Evolutionary conservation across 2,797 vertebrate species (phyloP).

Genomic region (Scarus forsteni): DNA sequence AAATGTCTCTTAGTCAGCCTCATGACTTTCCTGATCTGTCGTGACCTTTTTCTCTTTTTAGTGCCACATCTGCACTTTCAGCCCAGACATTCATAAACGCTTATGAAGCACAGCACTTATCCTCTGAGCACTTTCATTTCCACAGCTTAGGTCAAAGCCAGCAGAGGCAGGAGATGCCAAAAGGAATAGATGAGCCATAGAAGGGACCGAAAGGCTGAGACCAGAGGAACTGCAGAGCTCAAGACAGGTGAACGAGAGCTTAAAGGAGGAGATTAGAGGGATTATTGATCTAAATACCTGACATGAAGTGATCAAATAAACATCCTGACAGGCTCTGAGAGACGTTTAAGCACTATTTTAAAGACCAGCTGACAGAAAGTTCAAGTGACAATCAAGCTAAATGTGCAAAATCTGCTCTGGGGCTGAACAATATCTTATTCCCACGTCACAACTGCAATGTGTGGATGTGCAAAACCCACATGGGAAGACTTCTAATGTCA

Average conservation of each 20-base stretch:
- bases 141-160: conserved; percentile 60
- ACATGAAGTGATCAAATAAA: conserved; percentile 34
- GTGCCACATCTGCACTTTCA: conserved; percentile 59
- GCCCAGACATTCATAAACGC: conserved; percentile 49
- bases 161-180: conserved; percentile 19
- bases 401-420: background rate
- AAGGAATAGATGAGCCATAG: conserved; percentile 33
- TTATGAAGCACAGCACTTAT: conserved; percentile 37
- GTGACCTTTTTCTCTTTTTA: conserved; percentile 38
- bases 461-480: too few relatives aligned
- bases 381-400: background rate
- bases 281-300: conserved; percentile 32
- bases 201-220: conserved; percentile 28
- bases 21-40: conserved; percentile 21
- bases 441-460: too few relatives aligned
- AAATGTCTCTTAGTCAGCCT: conserved; percentile 8
- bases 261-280: conserved; percentile 23
- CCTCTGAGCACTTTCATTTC: conserved; percentile 69
- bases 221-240: conserved; percentile 17
- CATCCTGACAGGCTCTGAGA: background rate
- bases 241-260: conserved; percentile 34
- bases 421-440: too few relatives aligned
- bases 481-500: too few relatives aligned
- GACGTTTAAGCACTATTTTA: background rate
- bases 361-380: conserved; percentile 1